Percentiles rank a stretch among this genome's conserved stretches.
These are phyloP conservation scores for Tupaia tana DNA, from an alignment of 2,113 vertebrate species.

Conservation along the genomic window DNA sequence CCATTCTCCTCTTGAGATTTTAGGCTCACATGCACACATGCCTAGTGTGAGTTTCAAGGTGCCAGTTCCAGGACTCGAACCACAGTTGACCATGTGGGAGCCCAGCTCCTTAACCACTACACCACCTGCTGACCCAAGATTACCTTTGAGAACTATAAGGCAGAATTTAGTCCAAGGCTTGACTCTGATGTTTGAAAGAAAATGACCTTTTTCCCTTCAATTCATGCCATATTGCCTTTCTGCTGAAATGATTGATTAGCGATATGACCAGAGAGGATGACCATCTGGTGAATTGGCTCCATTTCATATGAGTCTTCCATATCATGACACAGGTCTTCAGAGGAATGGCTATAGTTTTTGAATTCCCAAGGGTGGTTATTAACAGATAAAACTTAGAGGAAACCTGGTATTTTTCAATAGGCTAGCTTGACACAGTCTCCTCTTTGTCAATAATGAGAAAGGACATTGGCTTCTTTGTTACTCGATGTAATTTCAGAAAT, in stretches of 20 bases:
- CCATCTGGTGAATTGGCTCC: neutral
- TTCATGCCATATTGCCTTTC: neutral
- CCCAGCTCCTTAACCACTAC: too few species aligned
- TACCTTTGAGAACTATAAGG: neutral
- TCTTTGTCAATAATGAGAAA: neutral
- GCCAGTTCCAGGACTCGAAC: too few species aligned
- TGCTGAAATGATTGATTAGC: neutral
- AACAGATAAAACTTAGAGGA: neutral
- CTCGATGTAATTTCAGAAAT: conserved; percentile 24
- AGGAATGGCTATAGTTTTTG: neutral
- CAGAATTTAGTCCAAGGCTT: neutral
- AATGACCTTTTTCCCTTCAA: neutral
- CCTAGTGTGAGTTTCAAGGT: too few species aligned
- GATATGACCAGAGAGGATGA: neutral
- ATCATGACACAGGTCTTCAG: neutral
- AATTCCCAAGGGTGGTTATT: neutral
- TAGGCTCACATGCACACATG: too few species aligned
- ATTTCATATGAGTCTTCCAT: neutral
- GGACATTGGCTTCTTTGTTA: neutral
- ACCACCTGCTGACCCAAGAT: neutral
- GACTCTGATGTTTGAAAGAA: neutral
- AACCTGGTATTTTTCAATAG: neutral
- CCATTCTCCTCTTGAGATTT: too few species aligned
- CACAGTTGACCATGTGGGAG: too few species aligned
- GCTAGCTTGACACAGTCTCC: neutral